A percentile compares a stretch with the other conserved stretches of the same genome.
phyloP scores from a whole-genome alignment of 2,113 vertebrate genomes.

The Pomatorhinus ruficollis region DNA sequence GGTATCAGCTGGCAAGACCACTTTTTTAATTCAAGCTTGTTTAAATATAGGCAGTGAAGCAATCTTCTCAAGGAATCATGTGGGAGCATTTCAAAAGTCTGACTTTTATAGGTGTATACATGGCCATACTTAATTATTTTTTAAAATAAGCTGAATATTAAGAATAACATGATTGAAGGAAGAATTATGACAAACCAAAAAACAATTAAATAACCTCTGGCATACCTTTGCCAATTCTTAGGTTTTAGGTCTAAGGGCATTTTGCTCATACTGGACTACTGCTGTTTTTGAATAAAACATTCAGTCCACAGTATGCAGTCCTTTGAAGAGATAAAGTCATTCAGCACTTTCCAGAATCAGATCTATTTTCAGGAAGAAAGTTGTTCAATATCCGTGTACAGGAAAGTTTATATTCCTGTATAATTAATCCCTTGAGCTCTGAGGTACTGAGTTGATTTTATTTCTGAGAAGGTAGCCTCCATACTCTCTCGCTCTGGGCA shows the following conservation, averaged over 20 bases:
- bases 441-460: not conserved
- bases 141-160: not conserved
- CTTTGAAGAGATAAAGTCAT: not conserved
- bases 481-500: not conserved
- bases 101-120: not conserved
- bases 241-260: not conserved
- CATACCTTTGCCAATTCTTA: not conserved
- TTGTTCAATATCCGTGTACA: not conserved
- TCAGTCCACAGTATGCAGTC: not conserved
- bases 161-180: not conserved
- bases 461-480: not conserved
- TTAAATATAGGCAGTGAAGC: not conserved
- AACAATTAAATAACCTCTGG: not conserved
- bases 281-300: not conserved
- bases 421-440: not conserved
- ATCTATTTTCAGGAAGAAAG: constrained; percentile 16
- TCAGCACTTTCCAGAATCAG: not conserved
- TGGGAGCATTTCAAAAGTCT: not conserved
- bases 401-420: not conserved
- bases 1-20: not conserved
- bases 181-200: not conserved
- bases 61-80: not conserved
- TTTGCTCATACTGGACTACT: not conserved
- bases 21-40: not conserved
- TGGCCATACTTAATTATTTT: not conserved